phyloP scores from a whole-genome alignment of 1,140 invertebrate genomes.

The Bradysia coprophila region DNA sequence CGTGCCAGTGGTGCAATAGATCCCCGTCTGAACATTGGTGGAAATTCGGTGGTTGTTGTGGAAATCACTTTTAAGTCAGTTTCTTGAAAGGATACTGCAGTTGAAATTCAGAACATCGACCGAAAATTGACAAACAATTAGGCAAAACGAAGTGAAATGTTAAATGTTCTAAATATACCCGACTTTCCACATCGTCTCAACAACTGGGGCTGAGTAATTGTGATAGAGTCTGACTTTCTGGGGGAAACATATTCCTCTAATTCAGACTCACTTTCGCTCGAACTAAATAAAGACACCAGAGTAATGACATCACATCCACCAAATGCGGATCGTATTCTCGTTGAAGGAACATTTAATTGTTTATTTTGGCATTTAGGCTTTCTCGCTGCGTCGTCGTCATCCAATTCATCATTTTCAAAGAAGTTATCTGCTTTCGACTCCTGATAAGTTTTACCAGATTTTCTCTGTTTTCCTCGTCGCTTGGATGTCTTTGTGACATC shows the following conservation, averaged over 20 bases:
- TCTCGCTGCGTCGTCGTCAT: not conserved
- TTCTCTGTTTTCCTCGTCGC: slow-evolving; percentile 11
- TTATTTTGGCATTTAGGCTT: not conserved
- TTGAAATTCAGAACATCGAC: no score
- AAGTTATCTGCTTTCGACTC: not conserved
- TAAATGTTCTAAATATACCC: slow-evolving; percentile 14
- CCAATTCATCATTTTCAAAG: not conserved
- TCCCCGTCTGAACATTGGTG: slow-evolving; percentile 19
- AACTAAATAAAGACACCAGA: slow-evolving; percentile 19
- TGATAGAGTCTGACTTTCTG: slow-evolving; percentile 2
- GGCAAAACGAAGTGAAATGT: no score
- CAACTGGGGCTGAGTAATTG: slow-evolving; percentile 10
- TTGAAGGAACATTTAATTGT: not conserved
- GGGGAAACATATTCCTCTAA: slow-evolving; percentile 14
- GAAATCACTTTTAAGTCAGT: no score
- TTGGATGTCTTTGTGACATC: slow-evolving; percentile 17
- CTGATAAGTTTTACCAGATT: slow-evolving; percentile 4
- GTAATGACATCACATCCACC: slow-evolving; percentile 19
- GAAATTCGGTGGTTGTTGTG: slow-evolving; percentile 22
- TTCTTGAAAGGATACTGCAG: slow-evolving; percentile 26
- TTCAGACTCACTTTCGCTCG: slow-evolving; percentile 22
- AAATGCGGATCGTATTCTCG: slow-evolving; percentile 13
- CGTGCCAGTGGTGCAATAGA: slow-evolving; percentile 21
- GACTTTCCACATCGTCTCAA: slow-evolving; percentile 22
- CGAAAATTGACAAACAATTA: not conserved